These are phyloP conservation scores for Dione juno DNA, from an alignment of 2,888 invertebrate genomes.

Conservation along the genomic window DNA sequence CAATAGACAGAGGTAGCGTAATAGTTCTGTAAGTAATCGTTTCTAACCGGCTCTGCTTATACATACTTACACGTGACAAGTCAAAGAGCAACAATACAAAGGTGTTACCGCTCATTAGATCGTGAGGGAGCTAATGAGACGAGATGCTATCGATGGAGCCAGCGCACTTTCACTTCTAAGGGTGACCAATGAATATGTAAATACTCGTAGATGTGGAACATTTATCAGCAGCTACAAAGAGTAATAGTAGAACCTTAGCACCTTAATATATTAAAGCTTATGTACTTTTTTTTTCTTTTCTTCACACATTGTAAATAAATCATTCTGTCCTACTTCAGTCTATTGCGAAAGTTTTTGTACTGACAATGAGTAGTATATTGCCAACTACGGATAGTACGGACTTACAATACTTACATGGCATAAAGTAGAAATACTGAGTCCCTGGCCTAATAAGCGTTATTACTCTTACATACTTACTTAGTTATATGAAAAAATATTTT, in stretches of 20 bases:
- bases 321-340: background rate
- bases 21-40: conserved; percentile 7
- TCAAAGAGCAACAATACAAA: conserved; percentile 48
- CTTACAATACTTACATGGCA: too few relatives aligned
- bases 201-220: conserved; percentile 33
- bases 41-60: conserved; percentile 7
- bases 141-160: conserved; percentile 65
- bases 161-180: conserved; percentile 74
- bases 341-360: background rate
- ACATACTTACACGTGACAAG: conserved; percentile 39
- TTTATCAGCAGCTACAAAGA: background rate
- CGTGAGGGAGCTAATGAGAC: conserved; percentile 72
- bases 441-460: too few relatives aligned
- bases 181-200: conserved; percentile 54
- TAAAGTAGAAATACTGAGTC: too few relatives aligned
- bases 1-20: background rate
- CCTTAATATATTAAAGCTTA: background rate
- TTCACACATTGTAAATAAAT: background rate
- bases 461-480: too few relatives aligned
- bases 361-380: too few relatives aligned
- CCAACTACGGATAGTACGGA: too few relatives aligned
- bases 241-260: background rate
- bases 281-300: background rate
- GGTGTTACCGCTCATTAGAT: conserved; percentile 73
- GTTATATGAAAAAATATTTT: too few relatives aligned